Conservation (phyloP, 1,140 invertebrate genomes). For the Subanguina moxae region DNA sequence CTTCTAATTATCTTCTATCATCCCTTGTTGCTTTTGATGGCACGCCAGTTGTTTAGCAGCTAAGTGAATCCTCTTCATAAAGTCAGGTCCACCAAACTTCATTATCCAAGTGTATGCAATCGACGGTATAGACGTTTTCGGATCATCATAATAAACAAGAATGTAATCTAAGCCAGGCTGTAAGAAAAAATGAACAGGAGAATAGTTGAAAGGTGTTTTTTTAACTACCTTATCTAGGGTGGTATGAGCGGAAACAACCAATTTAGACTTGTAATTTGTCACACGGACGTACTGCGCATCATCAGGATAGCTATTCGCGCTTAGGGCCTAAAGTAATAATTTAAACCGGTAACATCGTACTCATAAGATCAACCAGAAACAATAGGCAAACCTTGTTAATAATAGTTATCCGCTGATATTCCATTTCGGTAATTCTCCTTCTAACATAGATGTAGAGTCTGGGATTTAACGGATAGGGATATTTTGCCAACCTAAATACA, state of each 20-base stretch:
- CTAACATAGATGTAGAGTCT: conserved; percentile 39
- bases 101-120: conserved; percentile 63
- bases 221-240: conserved; percentile 33
- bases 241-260: conserved; percentile 47
- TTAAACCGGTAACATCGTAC: no score
- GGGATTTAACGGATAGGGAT: conserved; percentile 51
- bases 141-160: conserved; percentile 64
- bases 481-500: conserved; percentile 15
- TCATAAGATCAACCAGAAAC: not conserved
- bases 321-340: not conserved
- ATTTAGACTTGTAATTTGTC: conserved; percentile 40
- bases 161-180: conserved; percentile 64
- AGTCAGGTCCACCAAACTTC: conserved; percentile 58
- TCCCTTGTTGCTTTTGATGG: not conserved
- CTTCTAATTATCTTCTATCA: no score
- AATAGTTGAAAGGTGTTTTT: not conserved
- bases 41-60: conserved; percentile 22
- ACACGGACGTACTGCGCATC: conserved; percentile 41
- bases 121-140: conserved; percentile 60
- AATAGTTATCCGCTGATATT: conserved; percentile 39
- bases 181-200: conserved; percentile 9
- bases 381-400: conserved; percentile 20
- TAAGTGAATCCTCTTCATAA: conserved; percentile 30
- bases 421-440: conserved; percentile 28
- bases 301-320: conserved; percentile 24